Evolutionary conservation across 1,140 invertebrate genomes (phyloP), one percentile per base, ranked within the genome.

Genomic region (Tribolium castaneum): DNA sequence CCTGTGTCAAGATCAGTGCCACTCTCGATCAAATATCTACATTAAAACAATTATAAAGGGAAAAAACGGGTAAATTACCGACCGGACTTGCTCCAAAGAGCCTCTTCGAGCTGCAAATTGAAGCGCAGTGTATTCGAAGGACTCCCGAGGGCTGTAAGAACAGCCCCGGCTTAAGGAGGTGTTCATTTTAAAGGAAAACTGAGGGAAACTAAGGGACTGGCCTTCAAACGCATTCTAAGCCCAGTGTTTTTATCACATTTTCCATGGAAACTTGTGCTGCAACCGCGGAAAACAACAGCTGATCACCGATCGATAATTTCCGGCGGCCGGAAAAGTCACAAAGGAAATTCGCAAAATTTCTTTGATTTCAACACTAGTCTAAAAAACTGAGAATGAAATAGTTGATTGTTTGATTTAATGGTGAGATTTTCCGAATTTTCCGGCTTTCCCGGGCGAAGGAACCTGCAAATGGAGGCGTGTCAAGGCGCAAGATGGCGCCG

Each of bases 1-100:
- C 87, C 85, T 22, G 80, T 76, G 85, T 94, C 90, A 2, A 93
- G 80, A 74, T 90, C 87, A 9, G 90, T 89, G n/a, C 91, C 91
- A 83, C 87, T 87, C 75, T 92, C 90, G 12, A 94, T 85, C 35
- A 94, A 85, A 66, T 83, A 85, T 81, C 85, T 87, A 35, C 80
- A 82, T 45, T 45, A 45, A 45, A 9, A 45, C 7, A 45, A 3
- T 45, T 45, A 81, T 45, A 56, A 50, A 5, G n/a, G 12, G 22
- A 39, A 30, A 9, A 73, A 30, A 1, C 2, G 25, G 25, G 30
- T 13, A 7, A 35, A 25, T 6, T 39, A 75, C 35, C 78, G 82
- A 86, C 83, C 78, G 79, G 16, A 84, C 82, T 81, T 86, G 82
- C 70, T 85, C 84, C 2, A 84, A 62, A 14, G 80, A 82, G 10